Conservation (phyloP, 2,797 vertebrate species). For the Darevskia nairensis region DNA sequence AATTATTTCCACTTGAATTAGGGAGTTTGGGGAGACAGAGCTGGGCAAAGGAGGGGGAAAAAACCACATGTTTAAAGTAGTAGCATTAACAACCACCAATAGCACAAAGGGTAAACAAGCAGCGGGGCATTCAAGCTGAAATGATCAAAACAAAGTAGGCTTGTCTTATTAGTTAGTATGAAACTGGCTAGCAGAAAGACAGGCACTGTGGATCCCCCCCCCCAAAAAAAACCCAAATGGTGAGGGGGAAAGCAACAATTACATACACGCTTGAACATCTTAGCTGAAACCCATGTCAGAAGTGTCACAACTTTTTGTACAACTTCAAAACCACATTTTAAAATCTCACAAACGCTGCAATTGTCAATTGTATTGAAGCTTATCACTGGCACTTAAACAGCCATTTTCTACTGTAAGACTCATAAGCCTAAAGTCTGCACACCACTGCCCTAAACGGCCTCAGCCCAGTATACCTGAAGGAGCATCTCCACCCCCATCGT, state of each 20-base stretch:
- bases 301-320: neutral
- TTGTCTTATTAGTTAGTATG: conserved; percentile 21
- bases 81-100: conserved; percentile 24
- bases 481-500: no score
- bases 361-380: neutral
- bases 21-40: neutral
- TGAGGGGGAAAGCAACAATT: conserved; percentile 19
- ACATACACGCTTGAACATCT: neutral
- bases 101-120: neutral
- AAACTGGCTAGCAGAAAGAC: conserved; percentile 4
- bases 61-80: conserved; percentile 15
- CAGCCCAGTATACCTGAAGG: no score
- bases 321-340: conserved; percentile 5
- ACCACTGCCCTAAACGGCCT: no score
- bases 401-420: no score
- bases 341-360: neutral
- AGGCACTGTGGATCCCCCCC: neutral
- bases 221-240: neutral
- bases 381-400: no score
- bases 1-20: neutral
- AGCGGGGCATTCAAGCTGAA: neutral
- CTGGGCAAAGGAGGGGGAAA: neutral
- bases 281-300: neutral
- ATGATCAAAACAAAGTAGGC: neutral
- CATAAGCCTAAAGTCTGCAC: no score